Evolutionary conservation across 2,888 invertebrate species (phyloP), one percentile per base, ranked within the genome.

Genomic region (Cryptophagus acutangulus): DNA sequence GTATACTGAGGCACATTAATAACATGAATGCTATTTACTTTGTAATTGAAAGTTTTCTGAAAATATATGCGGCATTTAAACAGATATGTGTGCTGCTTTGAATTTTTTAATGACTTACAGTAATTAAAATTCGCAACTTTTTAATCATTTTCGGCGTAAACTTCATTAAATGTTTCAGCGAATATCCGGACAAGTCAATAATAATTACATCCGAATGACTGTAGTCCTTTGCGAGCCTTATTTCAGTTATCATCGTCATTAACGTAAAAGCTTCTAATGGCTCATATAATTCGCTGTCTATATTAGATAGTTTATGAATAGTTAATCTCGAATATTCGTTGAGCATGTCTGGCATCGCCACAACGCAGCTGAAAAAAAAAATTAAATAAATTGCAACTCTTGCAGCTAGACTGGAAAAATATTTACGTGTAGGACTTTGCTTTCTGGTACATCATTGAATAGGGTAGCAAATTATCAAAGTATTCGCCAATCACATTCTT

Each of bases 1-100:
- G 15, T n/a, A 12, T 16, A 35, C 3, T 5, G 20, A 3, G 35
- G 35, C 5, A 20, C 35, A 20, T 35, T 18, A 13, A 35, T 35
- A 5, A 35, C n/a, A 12, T 35, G 35, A n/a, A 35, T 35, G n/a
- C 17, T 17, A 3, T 20, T 6, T 3, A 35, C 20, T n/a, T 35
- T 3, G 13, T 35, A 35, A 9, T 35, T 18, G 9, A 35, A 35
- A 35, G 18, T 20, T 35, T 35, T 35, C 35, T 35, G 13, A 18
- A 35, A 35, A 33, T 15, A n/a, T n/a, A n/a, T n/a, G n/a, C n/a
- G n/a, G n/a, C n/a, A n/a, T n/a, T n/a, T n/a, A 24, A 8, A 24
- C n/a, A 24, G n/a, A 24, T 24, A n/a, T n/a, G n/a, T n/a, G n/a
- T n/a, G n/a, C n/a, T n/a, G n/a, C n/a, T n/a, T n/a, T n/a, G n/a